Conservation (phyloP, 2,888 invertebrate species). For the Thera britannica region DNA sequence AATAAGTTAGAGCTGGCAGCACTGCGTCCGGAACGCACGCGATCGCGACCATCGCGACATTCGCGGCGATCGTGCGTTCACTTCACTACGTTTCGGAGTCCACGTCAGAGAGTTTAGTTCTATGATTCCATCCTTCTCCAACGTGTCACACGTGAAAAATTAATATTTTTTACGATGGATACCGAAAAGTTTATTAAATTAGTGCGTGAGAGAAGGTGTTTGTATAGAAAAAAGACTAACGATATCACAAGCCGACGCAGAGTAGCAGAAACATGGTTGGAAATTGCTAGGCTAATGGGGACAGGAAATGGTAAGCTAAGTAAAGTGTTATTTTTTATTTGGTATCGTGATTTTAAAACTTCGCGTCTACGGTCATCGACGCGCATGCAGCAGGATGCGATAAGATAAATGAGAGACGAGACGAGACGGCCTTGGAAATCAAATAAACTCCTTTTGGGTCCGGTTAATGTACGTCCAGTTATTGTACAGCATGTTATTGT, state of each 20-base stretch:
- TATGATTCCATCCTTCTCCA: too few relatives aligned
- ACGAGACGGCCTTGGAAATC: too few relatives aligned
- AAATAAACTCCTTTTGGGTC: too few relatives aligned
- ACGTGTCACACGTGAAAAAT: neutral
- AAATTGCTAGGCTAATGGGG: neutral
- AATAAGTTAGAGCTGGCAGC: neutral
- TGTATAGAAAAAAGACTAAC: neutral
- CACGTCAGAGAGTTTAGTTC: neutral
- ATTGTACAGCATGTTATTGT: too few relatives aligned
- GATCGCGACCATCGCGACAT: neutral
- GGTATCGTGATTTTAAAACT: too few relatives aligned
- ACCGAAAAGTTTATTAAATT: neutral
- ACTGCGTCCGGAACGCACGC: neutral
- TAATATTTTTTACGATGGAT: neutral
- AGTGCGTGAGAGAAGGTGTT: neutral
- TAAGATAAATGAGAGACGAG: too few relatives aligned
- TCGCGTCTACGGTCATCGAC: too few relatives aligned
- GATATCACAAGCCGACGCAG: neutral
- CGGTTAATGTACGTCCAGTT: too few relatives aligned
- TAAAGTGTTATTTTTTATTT: neutral
- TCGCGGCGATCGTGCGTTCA: neutral
- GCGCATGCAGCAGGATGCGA: too few relatives aligned
- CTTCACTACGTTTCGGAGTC: neutral
- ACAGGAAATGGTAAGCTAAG: neutral
- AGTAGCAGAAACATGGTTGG: neutral